These are phyloP conservation scores for Lagria hirta DNA, from an alignment of 2,888 invertebrate genomes.

Conservation along the genomic window DNA sequence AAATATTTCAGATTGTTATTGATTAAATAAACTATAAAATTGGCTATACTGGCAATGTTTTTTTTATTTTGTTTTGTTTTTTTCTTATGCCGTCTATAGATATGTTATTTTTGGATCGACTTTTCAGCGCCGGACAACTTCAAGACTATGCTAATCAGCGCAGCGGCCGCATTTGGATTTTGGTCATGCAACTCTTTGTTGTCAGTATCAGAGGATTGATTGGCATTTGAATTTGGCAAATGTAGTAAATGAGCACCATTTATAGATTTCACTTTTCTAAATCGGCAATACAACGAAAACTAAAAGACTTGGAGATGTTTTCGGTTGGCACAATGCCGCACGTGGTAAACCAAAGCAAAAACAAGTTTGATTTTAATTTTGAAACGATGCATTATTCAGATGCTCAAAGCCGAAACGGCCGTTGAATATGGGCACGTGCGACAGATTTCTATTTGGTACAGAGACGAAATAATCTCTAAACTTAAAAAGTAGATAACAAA, in stretches of 20 bases:
- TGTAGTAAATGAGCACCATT: slow-evolving; percentile 45
- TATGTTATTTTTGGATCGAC: too few species aligned
- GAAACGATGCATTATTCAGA: slow-evolving; percentile 45
- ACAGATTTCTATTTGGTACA: slow-evolving; percentile 31
- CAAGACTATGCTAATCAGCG: too few species aligned
- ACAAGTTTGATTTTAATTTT: slow-evolving; percentile 44
- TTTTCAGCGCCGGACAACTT: too few species aligned
- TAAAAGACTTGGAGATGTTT: slow-evolving; percentile 33
- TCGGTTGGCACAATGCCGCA: slow-evolving; percentile 31
- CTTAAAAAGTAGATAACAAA: too few species aligned
- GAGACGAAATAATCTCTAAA: too few species aligned
- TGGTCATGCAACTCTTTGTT: slow-evolving; percentile 31
- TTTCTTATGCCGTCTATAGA: too few species aligned
- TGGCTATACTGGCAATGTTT: too few species aligned
- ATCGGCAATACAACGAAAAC: slow-evolving; percentile 39
- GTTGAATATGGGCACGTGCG: slow-evolving; percentile 42
- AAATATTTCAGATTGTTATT: too few species aligned
- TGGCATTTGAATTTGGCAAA: slow-evolving; percentile 49
- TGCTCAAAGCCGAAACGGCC: slow-evolving; percentile 34
- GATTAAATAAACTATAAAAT: too few species aligned
- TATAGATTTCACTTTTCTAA: slow-evolving; percentile 43
- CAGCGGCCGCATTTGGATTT: slow-evolving; percentile 29
- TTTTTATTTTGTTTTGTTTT: too few species aligned
- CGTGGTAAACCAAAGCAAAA: slow-evolving; percentile 33
- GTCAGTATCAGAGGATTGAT: slow-evolving; percentile 33